Base-by-base conservation (phyloP, 2,888 invertebrate genomes). In the Hermodice carunculata region DNA sequence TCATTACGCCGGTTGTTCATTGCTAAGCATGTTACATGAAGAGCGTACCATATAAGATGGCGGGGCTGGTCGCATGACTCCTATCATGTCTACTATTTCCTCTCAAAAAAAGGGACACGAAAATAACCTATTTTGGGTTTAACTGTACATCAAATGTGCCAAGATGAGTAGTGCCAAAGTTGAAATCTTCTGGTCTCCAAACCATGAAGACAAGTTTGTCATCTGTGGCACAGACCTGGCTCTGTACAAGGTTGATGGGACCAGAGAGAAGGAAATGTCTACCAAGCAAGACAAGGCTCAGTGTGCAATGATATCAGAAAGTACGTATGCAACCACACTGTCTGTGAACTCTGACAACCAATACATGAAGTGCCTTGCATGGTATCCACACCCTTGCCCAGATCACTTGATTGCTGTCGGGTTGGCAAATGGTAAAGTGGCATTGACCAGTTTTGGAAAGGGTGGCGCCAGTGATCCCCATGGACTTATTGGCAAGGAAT, bases 151-250 rank as follows among this genome's bases (percentile, higher is more conserved):
- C n/a, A n/a, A n/a, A n/a, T n/a, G n/a, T n/a, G n/a, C n/a, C 49
- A 44, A 22, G 19, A 66, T 66, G 62, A 61, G 63, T 31, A 53
- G 61, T 3, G 51, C 51, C 17, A 70, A 70, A 52, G 46, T 93
- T 71, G 95, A 96, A 80, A 90, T 95, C 37, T 90, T 92, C 80
- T 96, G 96, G 96, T 94, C 95, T 32, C 95, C 95, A 0, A 90
- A 91, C 61, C 89, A 90, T 73, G 87, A 88, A 1, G 91, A 95
- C 79, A 78, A 81, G 62, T 96, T 96, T 82, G 91, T 96, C 71
- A 92, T 94, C 54, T 95, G 95, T 93, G 94, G 95, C 44, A 92
- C 94, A 60, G 95, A 96, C 81, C 92, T 97, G 81, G 92, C 91
- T 85, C 88, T 96, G 56, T 96, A 95, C 83, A 81, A 86, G 67